Base-by-base conservation (phyloP, 2,113 vertebrate species). In the Odontesthes bonariensis region DNA sequence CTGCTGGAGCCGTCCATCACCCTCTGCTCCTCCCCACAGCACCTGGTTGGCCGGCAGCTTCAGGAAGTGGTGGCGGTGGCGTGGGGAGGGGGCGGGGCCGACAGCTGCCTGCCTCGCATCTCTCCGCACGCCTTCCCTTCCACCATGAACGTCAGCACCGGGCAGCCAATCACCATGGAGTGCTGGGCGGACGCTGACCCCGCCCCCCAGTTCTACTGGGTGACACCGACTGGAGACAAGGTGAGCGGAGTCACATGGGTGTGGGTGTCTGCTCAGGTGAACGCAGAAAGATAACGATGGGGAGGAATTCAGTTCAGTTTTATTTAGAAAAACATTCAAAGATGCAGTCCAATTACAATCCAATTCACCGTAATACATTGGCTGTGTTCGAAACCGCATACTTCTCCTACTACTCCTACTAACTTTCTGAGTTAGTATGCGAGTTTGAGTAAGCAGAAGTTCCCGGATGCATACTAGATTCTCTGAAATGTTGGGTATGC, bases 131-230 rank as follows among this genome's bases (percentile, higher is more conserved):
- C 89, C 8, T 93, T 95, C n/a, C 93, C 91, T 0, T 44, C 84
- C 0, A 62, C 83, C 52, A 65, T 95, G 35, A 94, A 95, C 10
- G 67, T 94, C 71, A 93, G 90, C 8, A 72, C 81, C 0, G 94
- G 94, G 35, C 87, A 92, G 69, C 90, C 93, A 35, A 82, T 95
- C 66, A 92, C 90, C 0, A 74, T 96, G 40, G 88, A 93, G 71
- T 96, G 95, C 80, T 93, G 92, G 83, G 95, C 94, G 0, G 92
- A 93, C 6, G 94, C 94, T 23, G 94, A 95, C 57, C 95, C 94
- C 3, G 86, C 89, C 49, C 94, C 95, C 4, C 94, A 95, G 81
- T 94, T 95, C 72, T 95, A 95, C 64, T 95, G 95, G 95, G 92
- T 95, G 38, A 94, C 94, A 0, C 95, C 94, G 3, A 92, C 91